A percentile compares a stretch with the other conserved stretches of the same genome.
These are phyloP conservation scores for Drosophila repletoides DNA, from an alignment of 1,140 invertebrate genomes.

Conservation along the genomic window DNA sequence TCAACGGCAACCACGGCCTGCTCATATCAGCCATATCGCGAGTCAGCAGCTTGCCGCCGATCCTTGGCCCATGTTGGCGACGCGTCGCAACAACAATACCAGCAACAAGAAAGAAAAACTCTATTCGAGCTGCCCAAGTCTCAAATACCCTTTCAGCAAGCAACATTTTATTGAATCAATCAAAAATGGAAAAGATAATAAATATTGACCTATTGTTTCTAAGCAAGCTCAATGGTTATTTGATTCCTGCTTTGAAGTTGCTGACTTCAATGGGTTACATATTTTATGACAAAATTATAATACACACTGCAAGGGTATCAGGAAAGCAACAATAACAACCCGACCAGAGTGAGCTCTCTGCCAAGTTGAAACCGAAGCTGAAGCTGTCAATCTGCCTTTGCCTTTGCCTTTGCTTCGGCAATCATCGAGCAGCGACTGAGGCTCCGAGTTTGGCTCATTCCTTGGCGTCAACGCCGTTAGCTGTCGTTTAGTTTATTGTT, in stretches of 20 bases:
- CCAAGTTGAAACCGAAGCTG: constrained; percentile 31
- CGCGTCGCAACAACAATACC: constrained; percentile 27
- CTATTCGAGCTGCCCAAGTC: no score
- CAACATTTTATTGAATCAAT: no score
- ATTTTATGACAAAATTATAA: no score
- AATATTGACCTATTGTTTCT: no score
- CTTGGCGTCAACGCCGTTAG: constrained; percentile 77
- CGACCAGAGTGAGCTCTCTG: constrained; percentile 5
- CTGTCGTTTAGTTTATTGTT: constrained; percentile 79
- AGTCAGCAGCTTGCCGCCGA: constrained; percentile 33
- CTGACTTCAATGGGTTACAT: no score
- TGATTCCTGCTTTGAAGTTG: no score
- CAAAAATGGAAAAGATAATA: no score
- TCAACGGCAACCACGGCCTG: constrained; percentile 52
- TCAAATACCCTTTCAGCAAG: no score
- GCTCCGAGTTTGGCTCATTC: constrained; percentile 50
- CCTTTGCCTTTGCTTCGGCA: constrained; percentile 25
- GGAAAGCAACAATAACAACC: constrained; percentile 12
- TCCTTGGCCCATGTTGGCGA: constrained; percentile 45
- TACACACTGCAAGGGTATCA: no score
- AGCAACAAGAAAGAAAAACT: constrained; percentile 20
- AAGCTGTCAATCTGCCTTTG: constrained; percentile 63
- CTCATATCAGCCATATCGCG: constrained; percentile 53
- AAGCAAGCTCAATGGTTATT: no score
- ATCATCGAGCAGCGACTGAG: constrained; percentile 44